phyloP scores from a whole-genome alignment of 2,113 vertebrate genomes.

The Hippolais icterina region DNA sequence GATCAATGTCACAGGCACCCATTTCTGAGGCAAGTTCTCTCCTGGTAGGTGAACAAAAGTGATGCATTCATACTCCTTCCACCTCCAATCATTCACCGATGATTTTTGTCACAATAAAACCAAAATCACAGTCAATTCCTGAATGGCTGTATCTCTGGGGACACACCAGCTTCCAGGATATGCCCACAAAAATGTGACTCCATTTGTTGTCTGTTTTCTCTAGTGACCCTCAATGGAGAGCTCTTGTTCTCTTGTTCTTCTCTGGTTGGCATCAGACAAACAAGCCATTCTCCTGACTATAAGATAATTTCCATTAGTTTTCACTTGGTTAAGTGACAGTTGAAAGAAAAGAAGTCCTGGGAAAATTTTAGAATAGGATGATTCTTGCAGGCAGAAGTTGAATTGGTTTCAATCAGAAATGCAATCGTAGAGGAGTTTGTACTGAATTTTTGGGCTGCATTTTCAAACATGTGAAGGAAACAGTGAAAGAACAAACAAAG shows the following conservation, averaged over 20 bases:
- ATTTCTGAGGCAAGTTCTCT: neutral
- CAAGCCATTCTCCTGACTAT: neutral
- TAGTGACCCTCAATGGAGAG: neutral
- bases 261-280: neutral
- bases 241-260: neutral
- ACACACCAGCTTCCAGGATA: neutral
- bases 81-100: neutral
- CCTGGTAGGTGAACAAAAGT: neutral
- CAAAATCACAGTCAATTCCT: neutral
- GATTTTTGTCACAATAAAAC: neutral
- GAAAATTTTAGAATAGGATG: neutral
- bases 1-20: neutral
- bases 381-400: neutral
- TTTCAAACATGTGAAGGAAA: neutral
- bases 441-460: neutral
- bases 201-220: neutral
- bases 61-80: neutral
- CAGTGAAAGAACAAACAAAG: neutral
- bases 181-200: neutral
- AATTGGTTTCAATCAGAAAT: neutral
- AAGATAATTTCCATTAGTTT: neutral
- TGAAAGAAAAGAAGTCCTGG: neutral
- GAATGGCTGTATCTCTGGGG: neutral
- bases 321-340: neutral
- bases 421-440: neutral